Base-by-base conservation (phyloP, 2,113 vertebrate genomes). In the Eclectus roratus region DNA sequence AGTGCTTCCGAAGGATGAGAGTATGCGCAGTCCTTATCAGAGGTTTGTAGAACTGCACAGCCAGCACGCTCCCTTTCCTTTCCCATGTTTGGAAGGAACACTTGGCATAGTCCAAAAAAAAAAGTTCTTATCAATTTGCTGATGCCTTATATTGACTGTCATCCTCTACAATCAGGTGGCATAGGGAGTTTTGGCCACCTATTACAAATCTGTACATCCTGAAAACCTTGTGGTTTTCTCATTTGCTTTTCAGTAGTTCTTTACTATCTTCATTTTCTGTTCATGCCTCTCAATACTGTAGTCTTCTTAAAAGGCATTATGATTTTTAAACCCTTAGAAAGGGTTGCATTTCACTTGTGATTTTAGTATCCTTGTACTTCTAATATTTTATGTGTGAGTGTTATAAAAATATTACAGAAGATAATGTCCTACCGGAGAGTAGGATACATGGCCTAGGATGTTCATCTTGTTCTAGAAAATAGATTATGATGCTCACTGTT, bases 21-120 rank as follows among this genome's bases (percentile, higher is more conserved):
- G 29, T 8, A 19, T 46, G 70, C 1, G 0, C 80, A 84, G 63
- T 61, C 25, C 35, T 91, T 93, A 66, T 56, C 63, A 31, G 55
- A 70, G 39, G 33, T 37, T 72, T 88, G 74, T 64, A 47, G 69
- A 71, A 37, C 53, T 39, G 43, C 1, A 8, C 24, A 64, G 78
- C 31, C 43, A 78, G 43, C 47, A 29, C 0, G 9, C 55, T 44
- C 6, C 0, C 60, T 85, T 21, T 60, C 71, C 53, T 61, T 80
- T 86, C 63, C 94, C 82, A 47, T 91, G 78, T 96, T 88, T 92
- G 91, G 82, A 94, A 88, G 52, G 79, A 83, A n/a, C 11, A 28
- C 53, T 76, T 91, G 66, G 65, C 37, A 8, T 49, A 49, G 65
- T 80, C 85, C 21, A 46, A 74, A 91, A 89, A 87, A 91, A 33